These are phyloP conservation scores for Lepisosteus oculatus DNA, from an alignment of 2,113 vertebrate species.

Conservation along the genomic window DNA sequence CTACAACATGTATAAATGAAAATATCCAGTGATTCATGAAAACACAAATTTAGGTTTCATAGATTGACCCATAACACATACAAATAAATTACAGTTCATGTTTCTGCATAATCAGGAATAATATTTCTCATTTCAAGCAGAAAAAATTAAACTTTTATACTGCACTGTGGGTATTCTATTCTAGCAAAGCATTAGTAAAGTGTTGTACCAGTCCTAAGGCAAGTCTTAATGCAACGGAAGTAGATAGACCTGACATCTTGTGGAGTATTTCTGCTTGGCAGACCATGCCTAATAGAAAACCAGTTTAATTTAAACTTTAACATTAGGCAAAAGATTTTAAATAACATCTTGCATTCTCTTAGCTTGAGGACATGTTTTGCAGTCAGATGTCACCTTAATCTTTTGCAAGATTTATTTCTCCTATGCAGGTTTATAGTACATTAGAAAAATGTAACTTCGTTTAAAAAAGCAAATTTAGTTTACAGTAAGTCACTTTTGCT, in stretches of 20 bases:
- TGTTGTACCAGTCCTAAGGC: too few species aligned
- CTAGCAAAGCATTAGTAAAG: too few species aligned
- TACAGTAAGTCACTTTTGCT: too few species aligned
- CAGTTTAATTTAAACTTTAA: slow-evolving; percentile 1
- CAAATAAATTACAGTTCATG: too few species aligned
- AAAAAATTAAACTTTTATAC: too few species aligned
- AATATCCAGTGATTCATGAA: too few species aligned
- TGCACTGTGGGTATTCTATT: too few species aligned
- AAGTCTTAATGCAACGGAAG: neutral
- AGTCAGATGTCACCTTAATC: neutral
- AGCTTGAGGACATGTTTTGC: neutral
- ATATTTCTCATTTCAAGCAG: too few species aligned
- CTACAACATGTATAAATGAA: too few species aligned
- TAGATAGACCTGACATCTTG: neutral
- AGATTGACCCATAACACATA: neutral
- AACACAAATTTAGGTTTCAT: neutral
- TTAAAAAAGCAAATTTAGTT: too few species aligned
- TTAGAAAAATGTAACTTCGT: neutral
- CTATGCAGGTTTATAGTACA: neutral
- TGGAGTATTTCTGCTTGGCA: neutral
- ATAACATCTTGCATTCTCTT: neutral
- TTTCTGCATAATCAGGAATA: too few species aligned
- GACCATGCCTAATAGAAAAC: slow-evolving; percentile 4
- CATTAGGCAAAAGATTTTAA: slow-evolving; percentile 2
- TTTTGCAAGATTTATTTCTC: neutral